Conservation (phyloP, 2,888 invertebrate species). For the Portevinia maculata region DNA sequence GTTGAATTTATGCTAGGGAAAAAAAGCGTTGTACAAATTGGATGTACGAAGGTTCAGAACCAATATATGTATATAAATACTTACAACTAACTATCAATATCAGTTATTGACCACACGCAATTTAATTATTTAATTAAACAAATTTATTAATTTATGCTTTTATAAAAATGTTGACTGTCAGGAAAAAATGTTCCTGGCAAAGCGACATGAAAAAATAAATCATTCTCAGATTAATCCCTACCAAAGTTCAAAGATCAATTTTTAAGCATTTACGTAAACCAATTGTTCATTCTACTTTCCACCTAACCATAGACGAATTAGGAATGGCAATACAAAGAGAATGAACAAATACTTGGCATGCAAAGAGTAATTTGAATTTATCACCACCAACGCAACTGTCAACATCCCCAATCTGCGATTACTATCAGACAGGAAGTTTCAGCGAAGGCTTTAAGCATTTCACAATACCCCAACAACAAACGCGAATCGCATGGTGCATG, state of each 20-base stretch:
- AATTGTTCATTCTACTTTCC: background rate
- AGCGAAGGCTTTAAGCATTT: slow-evolving; percentile 5
- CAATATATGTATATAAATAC: too few species aligned
- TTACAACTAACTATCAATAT: too few species aligned
- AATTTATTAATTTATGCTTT: too few species aligned
- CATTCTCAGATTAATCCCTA: background rate
- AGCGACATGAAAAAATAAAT: slow-evolving; percentile 10
- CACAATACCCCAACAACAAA: background rate
- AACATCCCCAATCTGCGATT: slow-evolving; percentile 23
- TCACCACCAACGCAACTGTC: slow-evolving; percentile 23
- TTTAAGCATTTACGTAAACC: too few species aligned
- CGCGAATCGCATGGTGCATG: background rate
- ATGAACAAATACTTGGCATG: slow-evolving; percentile 6
- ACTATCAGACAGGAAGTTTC: slow-evolving; percentile 22
- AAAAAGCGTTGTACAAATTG: background rate
- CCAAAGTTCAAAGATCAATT: too few species aligned
- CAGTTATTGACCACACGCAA: too few species aligned
- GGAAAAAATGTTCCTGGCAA: too few species aligned
- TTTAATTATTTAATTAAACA: too few species aligned
- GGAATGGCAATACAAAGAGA: background rate
- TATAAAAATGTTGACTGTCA: too few species aligned
- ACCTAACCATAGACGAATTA: background rate
- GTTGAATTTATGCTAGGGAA: background rate
- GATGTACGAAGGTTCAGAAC: too few species aligned
- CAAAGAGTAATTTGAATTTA: slow-evolving; percentile 32